A percentile compares a stretch with the other conserved stretches of the same genome.
phyloP scores from a whole-genome alignment of 2,888 invertebrate genomes.

The Hirtodrosophila confusa region DNA sequence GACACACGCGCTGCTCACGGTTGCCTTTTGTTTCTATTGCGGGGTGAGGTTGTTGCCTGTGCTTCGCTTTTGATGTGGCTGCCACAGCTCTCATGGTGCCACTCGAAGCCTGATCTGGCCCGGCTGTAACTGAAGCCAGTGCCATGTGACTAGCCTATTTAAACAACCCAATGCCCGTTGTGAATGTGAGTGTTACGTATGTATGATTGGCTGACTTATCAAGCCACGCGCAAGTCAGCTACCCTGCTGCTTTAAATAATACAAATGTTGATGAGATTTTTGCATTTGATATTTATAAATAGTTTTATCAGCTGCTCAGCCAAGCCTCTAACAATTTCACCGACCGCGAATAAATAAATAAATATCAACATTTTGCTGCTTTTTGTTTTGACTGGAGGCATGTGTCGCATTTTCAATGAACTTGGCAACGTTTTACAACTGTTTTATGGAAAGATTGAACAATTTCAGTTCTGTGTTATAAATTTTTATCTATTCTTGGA shows the following conservation, averaged over 20 bases:
- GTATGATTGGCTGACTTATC: slow-evolving; percentile 19
- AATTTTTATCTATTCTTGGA: slow-evolving; percentile 11
- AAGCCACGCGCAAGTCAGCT: slow-evolving; percentile 42
- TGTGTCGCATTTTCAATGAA: slow-evolving; percentile 26
- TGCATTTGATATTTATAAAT: slow-evolving; percentile 18
- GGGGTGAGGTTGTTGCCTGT: slow-evolving; percentile 4
- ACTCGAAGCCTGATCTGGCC: neutral
- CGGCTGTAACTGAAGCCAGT: slow-evolving; percentile 18
- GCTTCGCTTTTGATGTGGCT: neutral
- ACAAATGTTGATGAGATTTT: slow-evolving; percentile 30
- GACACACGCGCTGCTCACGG: slow-evolving; percentile 56
- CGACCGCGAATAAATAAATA: neutral
- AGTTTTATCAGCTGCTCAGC: slow-evolving; percentile 7
- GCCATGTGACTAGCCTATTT: neutral
- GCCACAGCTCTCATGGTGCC: slow-evolving; percentile 5
- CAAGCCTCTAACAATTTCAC: slow-evolving; percentile 8
- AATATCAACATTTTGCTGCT: slow-evolving; percentile 6
- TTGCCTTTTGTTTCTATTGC: slow-evolving; percentile 35
- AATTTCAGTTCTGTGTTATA: slow-evolving; percentile 1
- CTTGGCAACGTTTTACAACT: neutral
- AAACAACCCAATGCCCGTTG: no score
- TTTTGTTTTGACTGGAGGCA: neutral
- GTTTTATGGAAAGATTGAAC: neutral
- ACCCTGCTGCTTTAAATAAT: slow-evolving; percentile 21
- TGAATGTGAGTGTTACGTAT: slow-evolving; percentile 5